These are phyloP conservation scores for Pundamilia nyererei DNA, from an alignment of 2,113 vertebrate genomes.

Conservation along the genomic window DNA sequence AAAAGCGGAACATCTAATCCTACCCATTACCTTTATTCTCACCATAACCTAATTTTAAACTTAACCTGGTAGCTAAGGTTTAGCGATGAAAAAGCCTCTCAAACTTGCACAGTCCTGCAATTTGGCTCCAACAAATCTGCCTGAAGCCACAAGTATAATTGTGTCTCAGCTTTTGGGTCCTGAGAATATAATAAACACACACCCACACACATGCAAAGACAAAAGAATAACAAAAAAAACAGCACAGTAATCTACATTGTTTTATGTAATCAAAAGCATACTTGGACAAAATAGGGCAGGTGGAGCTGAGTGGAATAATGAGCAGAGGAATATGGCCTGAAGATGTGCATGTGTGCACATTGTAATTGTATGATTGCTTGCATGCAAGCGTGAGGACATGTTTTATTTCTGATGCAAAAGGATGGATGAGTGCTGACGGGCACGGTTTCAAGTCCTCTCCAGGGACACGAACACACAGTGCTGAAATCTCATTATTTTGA, in stretches of 20 bases:
- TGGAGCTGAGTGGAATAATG: conserved; percentile 15
- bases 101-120: neutral
- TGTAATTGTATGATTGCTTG: neutral
- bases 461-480: neutral
- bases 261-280: conserved; percentile 39
- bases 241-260: neutral
- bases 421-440: neutral
- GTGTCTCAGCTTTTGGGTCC: neutral
- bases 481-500: conserved; percentile 19
- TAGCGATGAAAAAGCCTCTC: neutral
- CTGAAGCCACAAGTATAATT: neutral
- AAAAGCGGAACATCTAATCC: neutral
- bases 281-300: conserved; percentile 24
- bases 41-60: neutral
- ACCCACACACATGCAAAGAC: neutral
- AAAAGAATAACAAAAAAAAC: neutral
- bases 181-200: neutral
- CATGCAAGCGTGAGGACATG: neutral
- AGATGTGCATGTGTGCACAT: neutral
- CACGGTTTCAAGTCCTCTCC: neutral
- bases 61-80: neutral
- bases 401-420: neutral
- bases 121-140: neutral
- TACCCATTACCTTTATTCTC: neutral
- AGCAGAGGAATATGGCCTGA: conserved; percentile 17